phyloP scores from a whole-genome alignment of 2,888 invertebrate species.

The Prostheceraeus crozeri region DNA sequence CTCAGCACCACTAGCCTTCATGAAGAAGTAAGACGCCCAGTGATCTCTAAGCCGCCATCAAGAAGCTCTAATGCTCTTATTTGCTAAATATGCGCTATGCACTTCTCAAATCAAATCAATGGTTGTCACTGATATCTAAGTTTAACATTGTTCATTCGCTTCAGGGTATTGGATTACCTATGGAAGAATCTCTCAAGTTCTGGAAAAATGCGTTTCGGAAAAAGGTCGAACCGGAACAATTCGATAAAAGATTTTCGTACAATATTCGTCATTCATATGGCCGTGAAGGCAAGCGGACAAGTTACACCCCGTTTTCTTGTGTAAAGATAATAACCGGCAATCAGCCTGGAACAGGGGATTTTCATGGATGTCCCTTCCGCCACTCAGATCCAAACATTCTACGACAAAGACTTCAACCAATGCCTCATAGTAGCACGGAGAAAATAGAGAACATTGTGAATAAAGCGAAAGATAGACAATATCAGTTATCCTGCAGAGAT shows the following conservation, averaged over 20 bases:
- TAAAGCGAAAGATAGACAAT: conserved; percentile 70
- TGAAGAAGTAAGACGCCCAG: too few species aligned
- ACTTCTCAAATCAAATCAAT: too few species aligned
- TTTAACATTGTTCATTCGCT: too few species aligned
- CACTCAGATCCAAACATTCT: conserved; percentile 69
- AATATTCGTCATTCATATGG: conserved; percentile 86
- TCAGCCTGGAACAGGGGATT: conserved; percentile 68
- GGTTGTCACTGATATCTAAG: too few species aligned
- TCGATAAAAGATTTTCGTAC: conserved; percentile 85
- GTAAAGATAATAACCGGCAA: conserved; percentile 72
- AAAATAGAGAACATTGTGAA: conserved; percentile 45
- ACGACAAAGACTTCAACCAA: conserved; percentile 65
- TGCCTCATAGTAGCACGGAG: conserved; percentile 59
- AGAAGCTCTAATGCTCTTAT: too few species aligned
- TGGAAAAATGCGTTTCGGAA: conserved; percentile 84
- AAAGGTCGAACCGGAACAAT: conserved; percentile 59
- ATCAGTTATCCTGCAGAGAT: conserved; percentile 77
- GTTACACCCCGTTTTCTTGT: conserved; percentile 79
- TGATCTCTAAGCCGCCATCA: too few species aligned
- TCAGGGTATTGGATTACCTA: conserved; percentile 72
- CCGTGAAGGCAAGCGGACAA: conserved; percentile 79
- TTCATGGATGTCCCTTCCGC: conserved; percentile 83
- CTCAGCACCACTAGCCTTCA: too few species aligned
- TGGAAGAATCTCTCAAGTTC: conserved; percentile 80
- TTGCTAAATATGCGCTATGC: too few species aligned